Base-by-base conservation (phyloP, 2,113 vertebrate genomes). In the Todiramphus chloris region DNA sequence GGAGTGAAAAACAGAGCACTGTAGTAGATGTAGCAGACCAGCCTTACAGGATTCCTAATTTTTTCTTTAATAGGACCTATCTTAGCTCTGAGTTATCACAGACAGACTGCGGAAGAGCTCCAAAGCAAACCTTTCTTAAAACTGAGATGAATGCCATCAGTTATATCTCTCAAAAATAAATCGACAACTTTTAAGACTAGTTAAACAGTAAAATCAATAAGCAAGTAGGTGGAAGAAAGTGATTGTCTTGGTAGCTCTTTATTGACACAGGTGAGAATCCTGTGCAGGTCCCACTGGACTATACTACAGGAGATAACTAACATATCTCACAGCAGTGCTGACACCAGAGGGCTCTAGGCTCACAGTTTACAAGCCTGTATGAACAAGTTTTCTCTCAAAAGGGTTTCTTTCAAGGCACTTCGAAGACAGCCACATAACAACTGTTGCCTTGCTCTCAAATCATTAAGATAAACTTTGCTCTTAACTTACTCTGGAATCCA, bases 271-370 rank as follows among this genome's bases (percentile, higher is more conserved):
- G 16, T 50, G 19, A 66, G 55, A 68, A 53, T 13, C 58, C 15
- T 6, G 27, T 8, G 60, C 31, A 30, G 51, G 37, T 37, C 44
- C 41, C 23, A 16, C 27, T 37, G 30, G 83, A 30, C 27, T 27
- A 16, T 31, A 9, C 11, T 16, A 12, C 8, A 9, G 14, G 6
- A 37, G 31, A 9, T 44, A 37, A 44, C 27, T 31, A 25, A 69
- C 30, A 37, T 19, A 8, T 25, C 10, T 43, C 50, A 80, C 53
- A 75, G 5, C 0, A 1, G 7, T 0, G 0, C 20, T n/a, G 80
- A 64, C 96, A 89, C 88, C 51, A 97, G 95, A 87, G 95, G 95
- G 88, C 95, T 91, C 88, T 63, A 53, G 56, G 24, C 64, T 66
- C 69, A 43, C 78, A 74, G 39, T 63, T 88, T 55, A 60, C 58